Base-by-base conservation (phyloP, 2,888 invertebrate species). In the Ectobius pallidus region DNA sequence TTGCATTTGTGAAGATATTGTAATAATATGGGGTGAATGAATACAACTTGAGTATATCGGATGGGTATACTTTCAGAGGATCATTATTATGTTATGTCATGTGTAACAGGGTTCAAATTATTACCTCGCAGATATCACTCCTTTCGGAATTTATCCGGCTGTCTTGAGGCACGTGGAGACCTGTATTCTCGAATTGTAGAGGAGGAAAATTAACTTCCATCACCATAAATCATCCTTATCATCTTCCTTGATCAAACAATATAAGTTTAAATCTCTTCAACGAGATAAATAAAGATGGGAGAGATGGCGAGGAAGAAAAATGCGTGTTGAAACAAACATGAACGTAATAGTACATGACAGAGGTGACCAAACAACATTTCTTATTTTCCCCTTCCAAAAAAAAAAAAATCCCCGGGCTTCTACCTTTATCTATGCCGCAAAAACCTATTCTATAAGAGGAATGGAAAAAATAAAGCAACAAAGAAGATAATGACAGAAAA, bases 401-500 rank as follows among this genome's bases (percentile, higher is more conserved):
- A n/a, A n/a, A n/a, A n/a, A n/a, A n/a, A n/a, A n/a, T n/a, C n/a
- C n/a, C n/a, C n/a, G 30, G 30, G n/a, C n/a, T 30, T 11, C 58
- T 58, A 30, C 58, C 30, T 58, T 58, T 58, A 58, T 30, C 27
- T 58, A n/a, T 58, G 58, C 58, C 58, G 58, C 58, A 58, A 25
- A 58, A 58, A 58, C 58, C 27, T 25, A 58, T 58, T 30, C 58
- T 30, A 58, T 25, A 32, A 58, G 30, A 30, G 30, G 30, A 58
- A 58, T 58, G 11, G 14, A 25, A 25, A 25, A 49, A 20, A 1
- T 25, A 52, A 52, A 18, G 44, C 18, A 67, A 42, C 42, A 67
- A 46, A 52, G 63, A 30, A 68, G 49, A 52, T 46, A 25, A 63
- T 25, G 70, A 62, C 63, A 46, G 70, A 73, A 70, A 73, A 73